These are phyloP conservation scores for Scotopteryx bipunctaria DNA, from an alignment of 2,888 invertebrate species.

Conservation along the genomic window DNA sequence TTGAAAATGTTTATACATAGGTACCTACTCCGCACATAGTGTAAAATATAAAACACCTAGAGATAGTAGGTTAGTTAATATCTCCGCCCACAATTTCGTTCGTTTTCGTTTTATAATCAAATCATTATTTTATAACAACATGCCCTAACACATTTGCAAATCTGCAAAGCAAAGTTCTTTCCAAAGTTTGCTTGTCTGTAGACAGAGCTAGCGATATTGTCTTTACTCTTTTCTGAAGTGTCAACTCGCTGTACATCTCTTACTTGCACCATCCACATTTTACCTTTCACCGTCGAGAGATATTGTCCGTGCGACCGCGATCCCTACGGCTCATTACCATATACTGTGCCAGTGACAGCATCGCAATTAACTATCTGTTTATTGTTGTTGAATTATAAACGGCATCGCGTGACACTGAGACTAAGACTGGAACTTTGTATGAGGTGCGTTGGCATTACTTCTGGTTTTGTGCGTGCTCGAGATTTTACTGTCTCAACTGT, in stretches of 20 bases:
- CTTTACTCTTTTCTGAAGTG: not conserved
- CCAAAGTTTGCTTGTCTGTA: no score
- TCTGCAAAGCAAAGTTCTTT: no score
- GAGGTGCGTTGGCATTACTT: constrained; percentile 25
- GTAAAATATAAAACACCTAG: no score
- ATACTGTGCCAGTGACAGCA: constrained; percentile 81
- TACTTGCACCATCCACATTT: constrained; percentile 52
- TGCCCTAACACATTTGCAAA: no score
- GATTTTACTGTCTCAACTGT: constrained; percentile 28
- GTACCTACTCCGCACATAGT: no score
- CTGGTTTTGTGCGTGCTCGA: constrained; percentile 36
- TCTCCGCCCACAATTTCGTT: no score
- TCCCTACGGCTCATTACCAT: constrained; percentile 82
- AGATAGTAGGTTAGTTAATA: no score
- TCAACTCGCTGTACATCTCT: constrained; percentile 1
- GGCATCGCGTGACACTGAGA: constrained; percentile 64
- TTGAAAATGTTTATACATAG: no score
- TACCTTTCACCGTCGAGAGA: constrained; percentile 82
- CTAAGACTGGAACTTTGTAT: constrained; percentile 31
- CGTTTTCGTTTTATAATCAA: no score
- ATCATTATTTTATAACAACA: no score
- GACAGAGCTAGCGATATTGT: no score
- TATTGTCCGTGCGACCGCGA: constrained; percentile 80
- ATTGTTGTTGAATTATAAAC: constrained; percentile 83
- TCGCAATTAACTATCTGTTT: constrained; percentile 83